Evolutionary conservation across 1,140 invertebrate genomes (phyloP), one percentile per base, ranked within the genome.

Genomic region (Latrodectus geometricus): DNA sequence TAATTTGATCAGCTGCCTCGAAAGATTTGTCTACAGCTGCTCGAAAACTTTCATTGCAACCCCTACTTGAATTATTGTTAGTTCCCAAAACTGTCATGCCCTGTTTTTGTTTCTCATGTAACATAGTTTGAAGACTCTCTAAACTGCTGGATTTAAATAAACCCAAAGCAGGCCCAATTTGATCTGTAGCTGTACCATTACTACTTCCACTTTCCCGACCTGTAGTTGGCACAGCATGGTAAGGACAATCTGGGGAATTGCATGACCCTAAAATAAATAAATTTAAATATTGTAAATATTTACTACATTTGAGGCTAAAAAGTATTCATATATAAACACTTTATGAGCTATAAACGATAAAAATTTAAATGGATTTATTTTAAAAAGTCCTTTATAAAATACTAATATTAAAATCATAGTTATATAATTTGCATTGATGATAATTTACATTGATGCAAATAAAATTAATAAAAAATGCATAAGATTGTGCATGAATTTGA

Each of bases 121-220:
- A 95, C 93, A 96, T 95, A 5, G 95, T 96, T 91, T 96, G 96
- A 68, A 97, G 91, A 35, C 95, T 96, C 91, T 97, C 96, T 88
- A 97, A 91, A 90, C 96, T 97, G 20, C 96, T 96, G 0, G 96
- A 97, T 89, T 96, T 96, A 90, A 96, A 95, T 93, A 96, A 94
- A 4, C 95, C 95, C 17, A 96, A 91, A 49, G 95, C 94, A 0
- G 95, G 95, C 2, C 95, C 95, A 61, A 96, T 52, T 75, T 78
- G 87, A n/a, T 21, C 61, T 9, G 14, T 72, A 14, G 48, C 56
- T 17, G n/a, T 49, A 75, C 76, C 68, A 48, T 56, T 81, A 35
- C 72, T 86, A 48, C 56, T 50, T 56, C 76, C 74, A 35, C 52
- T 66, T 9, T 73, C 52, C 0, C 49, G 20, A 5, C 73, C 49